Evolutionary conservation across 1,140 invertebrate species (phyloP).

Genomic region (Aphis craccivora): DNA sequence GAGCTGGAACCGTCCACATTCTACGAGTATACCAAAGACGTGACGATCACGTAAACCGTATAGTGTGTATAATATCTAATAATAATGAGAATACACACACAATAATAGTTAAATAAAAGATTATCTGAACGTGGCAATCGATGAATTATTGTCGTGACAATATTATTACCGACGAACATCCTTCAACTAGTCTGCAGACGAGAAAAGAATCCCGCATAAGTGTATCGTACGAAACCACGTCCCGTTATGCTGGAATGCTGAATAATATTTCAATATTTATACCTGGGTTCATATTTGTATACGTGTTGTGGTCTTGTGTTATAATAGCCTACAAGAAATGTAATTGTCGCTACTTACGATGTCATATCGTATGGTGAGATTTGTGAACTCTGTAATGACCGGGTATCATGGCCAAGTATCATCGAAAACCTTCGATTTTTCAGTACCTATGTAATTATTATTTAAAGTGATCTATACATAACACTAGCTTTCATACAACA

Average conservation of each 20-base stretch:
- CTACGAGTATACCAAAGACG: too few species aligned
- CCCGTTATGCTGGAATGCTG: not conserved
- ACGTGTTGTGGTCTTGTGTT: too few species aligned
- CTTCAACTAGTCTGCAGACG: not conserved
- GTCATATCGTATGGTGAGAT: too few species aligned
- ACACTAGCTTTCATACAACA: too few species aligned
- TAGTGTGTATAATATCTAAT: not conserved
- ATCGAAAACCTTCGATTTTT: too few species aligned
- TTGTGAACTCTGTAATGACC: too few species aligned
- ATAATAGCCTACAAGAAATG: too few species aligned
- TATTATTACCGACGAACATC: constrained; percentile 11
- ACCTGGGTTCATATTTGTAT: not conserved
- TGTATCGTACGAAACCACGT: not conserved
- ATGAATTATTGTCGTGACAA: constrained; percentile 20
- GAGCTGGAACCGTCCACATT: not conserved
- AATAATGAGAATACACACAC: not conserved
- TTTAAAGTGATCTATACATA: too few species aligned
- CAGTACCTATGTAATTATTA: too few species aligned
- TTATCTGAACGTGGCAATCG: not conserved
- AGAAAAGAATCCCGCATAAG: not conserved
- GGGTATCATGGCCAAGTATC: too few species aligned
- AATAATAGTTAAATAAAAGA: constrained; percentile 5
- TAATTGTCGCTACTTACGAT: too few species aligned
- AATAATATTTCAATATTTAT: not conserved
- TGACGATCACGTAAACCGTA: not conserved